A percentile compares a stretch with the other conserved stretches of the same genome.
phyloP scores from a whole-genome alignment of 1,140 invertebrate genomes.

The Formica selysi region DNA sequence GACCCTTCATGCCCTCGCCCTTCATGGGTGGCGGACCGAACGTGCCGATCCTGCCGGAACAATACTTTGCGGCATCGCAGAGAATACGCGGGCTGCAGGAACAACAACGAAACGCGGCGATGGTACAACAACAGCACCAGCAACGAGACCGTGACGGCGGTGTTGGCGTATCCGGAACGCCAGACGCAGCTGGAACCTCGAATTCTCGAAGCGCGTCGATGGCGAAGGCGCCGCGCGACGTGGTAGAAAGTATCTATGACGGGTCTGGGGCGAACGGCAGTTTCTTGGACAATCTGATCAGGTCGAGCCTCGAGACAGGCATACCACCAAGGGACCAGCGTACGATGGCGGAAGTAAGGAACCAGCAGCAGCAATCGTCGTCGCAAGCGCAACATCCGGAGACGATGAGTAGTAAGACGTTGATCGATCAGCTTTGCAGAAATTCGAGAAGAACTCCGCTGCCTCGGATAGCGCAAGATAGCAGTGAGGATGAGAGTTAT shows the following conservation, averaged over 20 bases:
- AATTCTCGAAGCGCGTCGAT: constrained; percentile 80
- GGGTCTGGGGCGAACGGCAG: constrained; percentile 90
- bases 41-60: constrained; percentile 88
- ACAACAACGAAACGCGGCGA: constrained; percentile 86
- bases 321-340: constrained; percentile 84
- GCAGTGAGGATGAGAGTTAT: constrained; percentile 85
- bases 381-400: constrained; percentile 87
- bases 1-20: constrained; percentile 90
- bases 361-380: constrained; percentile 73
- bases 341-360: constrained; percentile 76
- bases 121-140: constrained; percentile 69
- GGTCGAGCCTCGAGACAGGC: constrained; percentile 91
- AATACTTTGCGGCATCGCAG: constrained; percentile 93
- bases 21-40: constrained; percentile 85
- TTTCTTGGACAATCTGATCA: constrained; percentile 93
- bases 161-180: constrained; percentile 76
- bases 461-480: constrained; percentile 83
- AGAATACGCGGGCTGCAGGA: constrained; percentile 93
- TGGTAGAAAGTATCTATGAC: constrained; percentile 89
- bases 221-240: constrained; percentile 88
- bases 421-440: constrained; percentile 91
- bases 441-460: constrained; percentile 88
- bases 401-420: constrained; percentile 88
- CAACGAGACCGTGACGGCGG: constrained; percentile 65
- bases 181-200: constrained; percentile 81